phyloP scores from a whole-genome alignment of 2,113 vertebrate species.

The Gasterosteus aculeatus region DNA sequence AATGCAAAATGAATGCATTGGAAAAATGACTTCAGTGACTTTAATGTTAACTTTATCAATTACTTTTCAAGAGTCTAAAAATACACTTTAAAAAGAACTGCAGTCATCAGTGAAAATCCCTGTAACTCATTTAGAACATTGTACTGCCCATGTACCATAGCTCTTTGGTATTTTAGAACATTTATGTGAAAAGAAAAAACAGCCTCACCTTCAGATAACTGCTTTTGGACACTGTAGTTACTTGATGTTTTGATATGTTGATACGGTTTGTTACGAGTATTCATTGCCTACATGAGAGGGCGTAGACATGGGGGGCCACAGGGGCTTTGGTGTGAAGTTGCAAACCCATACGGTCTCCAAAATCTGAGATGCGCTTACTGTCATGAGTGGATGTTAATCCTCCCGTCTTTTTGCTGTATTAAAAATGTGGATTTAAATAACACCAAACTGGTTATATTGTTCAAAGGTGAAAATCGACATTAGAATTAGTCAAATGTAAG shows the following conservation, averaged over 20 bases:
- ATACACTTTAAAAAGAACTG: conserved; percentile 73
- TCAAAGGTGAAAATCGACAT: conserved; percentile 8
- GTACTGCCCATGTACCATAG: conserved; percentile 39
- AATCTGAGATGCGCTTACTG: conserved; percentile 65
- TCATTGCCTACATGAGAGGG: conserved; percentile 25
- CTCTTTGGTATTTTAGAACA: conserved; percentile 30
- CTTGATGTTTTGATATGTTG: conserved; percentile 22
- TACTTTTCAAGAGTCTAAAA: conserved; percentile 72
- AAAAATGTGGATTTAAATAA: conserved; percentile 64
- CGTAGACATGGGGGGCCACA: conserved; percentile 31
- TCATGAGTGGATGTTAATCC: conserved; percentile 63
- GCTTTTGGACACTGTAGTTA: not conserved
- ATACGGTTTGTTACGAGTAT: conserved; percentile 31
- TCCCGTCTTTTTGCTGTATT: conserved; percentile 41
- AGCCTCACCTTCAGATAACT: conserved; percentile 17
- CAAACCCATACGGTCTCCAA: conserved; percentile 60
- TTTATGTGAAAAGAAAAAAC: conserved; percentile 38
- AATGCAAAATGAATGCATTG: not conserved
- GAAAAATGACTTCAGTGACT: conserved; percentile 21
- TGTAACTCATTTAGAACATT: conserved; percentile 56
- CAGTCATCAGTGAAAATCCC: conserved; percentile 61
- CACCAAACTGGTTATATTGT: conserved; percentile 37
- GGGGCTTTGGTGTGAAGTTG: conserved; percentile 40
- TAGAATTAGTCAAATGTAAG: not conserved
- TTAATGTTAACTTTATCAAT: conserved; percentile 65